phyloP scores from a whole-genome alignment of 2,888 invertebrate genomes.

The Agriotes lineatus region DNA sequence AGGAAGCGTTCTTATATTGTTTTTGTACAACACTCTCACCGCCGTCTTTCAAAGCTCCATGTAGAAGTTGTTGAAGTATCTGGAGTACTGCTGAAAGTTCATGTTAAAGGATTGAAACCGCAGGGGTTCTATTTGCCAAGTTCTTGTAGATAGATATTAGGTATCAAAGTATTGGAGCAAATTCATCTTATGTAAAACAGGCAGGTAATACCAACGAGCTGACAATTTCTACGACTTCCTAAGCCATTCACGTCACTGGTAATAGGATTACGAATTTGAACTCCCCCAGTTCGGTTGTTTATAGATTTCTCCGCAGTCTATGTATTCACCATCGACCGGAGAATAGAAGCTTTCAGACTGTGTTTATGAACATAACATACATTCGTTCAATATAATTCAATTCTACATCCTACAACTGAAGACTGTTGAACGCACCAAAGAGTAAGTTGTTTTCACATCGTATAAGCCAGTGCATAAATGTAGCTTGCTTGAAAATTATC shows the following conservation, averaged over 20 bases:
- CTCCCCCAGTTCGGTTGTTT: conserved; percentile 39
- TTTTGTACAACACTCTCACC: neutral
- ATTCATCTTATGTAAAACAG: conserved; percentile 38
- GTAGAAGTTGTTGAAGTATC: neutral
- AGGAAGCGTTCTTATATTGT: neutral
- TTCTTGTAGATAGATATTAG: neutral
- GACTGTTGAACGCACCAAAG: conserved; percentile 10
- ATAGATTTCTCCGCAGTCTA: conserved; percentile 36
- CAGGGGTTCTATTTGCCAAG: neutral
- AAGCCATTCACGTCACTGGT: conserved; percentile 39
- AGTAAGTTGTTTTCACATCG: conserved; percentile 8
- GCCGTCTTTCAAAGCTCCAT: neutral
- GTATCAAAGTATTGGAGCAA: neutral
- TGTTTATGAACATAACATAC: conserved; percentile 32
- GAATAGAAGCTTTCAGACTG: conserved; percentile 27
- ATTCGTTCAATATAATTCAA: conserved; percentile 25
- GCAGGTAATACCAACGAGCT: conserved; percentile 28
- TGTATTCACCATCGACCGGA: conserved; percentile 26
- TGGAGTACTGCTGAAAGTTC: neutral
- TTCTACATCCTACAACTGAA: conserved; percentile 1
- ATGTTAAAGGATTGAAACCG: neutral
- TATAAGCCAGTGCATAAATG: neutral
- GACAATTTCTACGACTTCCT: conserved; percentile 46
- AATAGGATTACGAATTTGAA: conserved; percentile 43
- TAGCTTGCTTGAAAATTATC: no score